Evolutionary conservation across 1,140 invertebrate species (phyloP).

Genomic region (Drosophila punjabiensis): DNA sequence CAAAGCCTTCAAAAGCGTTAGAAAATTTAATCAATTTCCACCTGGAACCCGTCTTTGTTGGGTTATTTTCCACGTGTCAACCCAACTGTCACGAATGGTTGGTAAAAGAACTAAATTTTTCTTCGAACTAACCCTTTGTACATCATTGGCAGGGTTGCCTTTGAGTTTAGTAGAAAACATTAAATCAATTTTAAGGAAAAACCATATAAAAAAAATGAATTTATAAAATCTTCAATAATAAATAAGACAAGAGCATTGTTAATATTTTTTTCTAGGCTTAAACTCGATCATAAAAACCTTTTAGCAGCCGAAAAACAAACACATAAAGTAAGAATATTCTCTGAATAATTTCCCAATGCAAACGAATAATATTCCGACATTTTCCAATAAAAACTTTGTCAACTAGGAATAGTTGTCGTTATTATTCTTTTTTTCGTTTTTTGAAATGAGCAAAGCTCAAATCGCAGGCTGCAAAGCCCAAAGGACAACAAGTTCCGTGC

Average conservation of each 20-base stretch:
- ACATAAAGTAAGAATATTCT: background rate
- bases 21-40: constrained; percentile 70
- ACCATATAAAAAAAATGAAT: background rate
- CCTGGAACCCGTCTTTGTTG: constrained; percentile 35
- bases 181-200: background rate
- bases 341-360: constrained; percentile 11
- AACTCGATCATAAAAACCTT: background rate
- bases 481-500: constrained; percentile 16
- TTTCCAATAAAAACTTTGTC: constrained; percentile 8
- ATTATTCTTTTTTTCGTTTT: background rate
- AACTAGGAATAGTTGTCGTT: constrained; percentile 7
- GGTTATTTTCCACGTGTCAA: constrained; percentile 30
- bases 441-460: constrained; percentile 9
- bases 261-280: background rate
- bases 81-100: constrained; percentile 3
- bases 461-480: constrained; percentile 10
- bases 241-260: background rate
- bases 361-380: constrained; percentile 1
- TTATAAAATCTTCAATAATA: background rate
- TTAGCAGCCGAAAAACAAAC: background rate
- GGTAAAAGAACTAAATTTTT: background rate
- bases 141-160: constrained; percentile 7
- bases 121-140: background rate
- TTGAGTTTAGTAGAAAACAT: background rate
- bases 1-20: constrained; percentile 29